A percentile compares a stretch with the other conserved stretches of the same genome.
Evolutionary conservation across 1,140 invertebrate genomes (phyloP).

Genomic region (Musca vetustissima): DNA sequence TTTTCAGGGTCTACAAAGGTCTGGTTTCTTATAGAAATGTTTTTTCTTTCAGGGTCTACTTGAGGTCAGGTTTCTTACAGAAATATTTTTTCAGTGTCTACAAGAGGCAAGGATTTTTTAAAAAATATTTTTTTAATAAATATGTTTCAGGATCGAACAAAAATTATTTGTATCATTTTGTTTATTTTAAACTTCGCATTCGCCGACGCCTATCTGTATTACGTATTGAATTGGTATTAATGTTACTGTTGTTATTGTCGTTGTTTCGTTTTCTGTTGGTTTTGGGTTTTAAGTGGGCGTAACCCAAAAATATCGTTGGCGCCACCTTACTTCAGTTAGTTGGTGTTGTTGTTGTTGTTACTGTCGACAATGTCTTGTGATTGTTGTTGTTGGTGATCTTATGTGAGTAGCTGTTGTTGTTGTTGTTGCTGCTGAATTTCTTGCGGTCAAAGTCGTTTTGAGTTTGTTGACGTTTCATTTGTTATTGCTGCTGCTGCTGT

Average conservation of each 20-base stretch:
- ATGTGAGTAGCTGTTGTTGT: not conserved
- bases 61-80: too few species aligned
- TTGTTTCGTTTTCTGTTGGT: not conserved
- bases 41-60: too few species aligned
- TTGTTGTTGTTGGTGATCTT: constrained; percentile 9
- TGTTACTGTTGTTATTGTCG: not conserved
- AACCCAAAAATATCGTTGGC: constrained; percentile 13
- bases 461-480: not conserved
- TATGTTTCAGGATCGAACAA: too few species aligned
- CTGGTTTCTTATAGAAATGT: too few species aligned
- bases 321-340: constrained; percentile 8
- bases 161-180: too few species aligned
- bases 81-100: too few species aligned
- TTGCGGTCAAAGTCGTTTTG: constrained; percentile 4
- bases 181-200: not conserved
- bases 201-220: not conserved
- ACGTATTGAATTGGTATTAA: not conserved
- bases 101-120: too few species aligned
- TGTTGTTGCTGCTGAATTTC: not conserved
- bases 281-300: constrained; percentile 16
- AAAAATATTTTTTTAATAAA: too few species aligned
- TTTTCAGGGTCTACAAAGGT: too few species aligned
- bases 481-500: not conserved
- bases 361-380: not conserved
- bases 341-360: not conserved